Evolutionary conservation across 1,140 invertebrate genomes (phyloP).

Genomic region (Pristionchus pacificus): DNA sequence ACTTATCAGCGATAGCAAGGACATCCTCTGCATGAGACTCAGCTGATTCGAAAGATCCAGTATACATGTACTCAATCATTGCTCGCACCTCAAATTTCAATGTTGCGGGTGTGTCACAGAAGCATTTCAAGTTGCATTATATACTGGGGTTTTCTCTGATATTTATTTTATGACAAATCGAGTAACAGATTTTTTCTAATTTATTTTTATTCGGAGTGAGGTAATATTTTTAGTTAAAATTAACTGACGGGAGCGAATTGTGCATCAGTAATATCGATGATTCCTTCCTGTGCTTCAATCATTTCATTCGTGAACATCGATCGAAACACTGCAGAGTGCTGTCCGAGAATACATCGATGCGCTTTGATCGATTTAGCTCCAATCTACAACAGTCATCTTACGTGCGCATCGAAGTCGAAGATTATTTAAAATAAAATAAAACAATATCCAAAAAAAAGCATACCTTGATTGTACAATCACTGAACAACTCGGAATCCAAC

Average conservation of each 20-base stretch:
- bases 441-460: too few relatives aligned
- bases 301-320: conserved; percentile 53
- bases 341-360: conserved; percentile 51
- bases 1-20: conserved; percentile 51
- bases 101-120: too few relatives aligned
- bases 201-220: conserved; percentile 1
- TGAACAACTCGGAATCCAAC: conserved; percentile 45
- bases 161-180: too few relatives aligned
- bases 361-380: conserved; percentile 44
- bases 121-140: too few relatives aligned
- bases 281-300: conserved; percentile 49
- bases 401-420: not conserved
- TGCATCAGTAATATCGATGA: conserved; percentile 46
- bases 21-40: conserved; percentile 40
- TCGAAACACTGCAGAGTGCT: conserved; percentile 49
- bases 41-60: conserved; percentile 32
- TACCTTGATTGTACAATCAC: conserved; percentile 43
- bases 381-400: conserved; percentile 40
- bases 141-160: too few relatives aligned
- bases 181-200: too few relatives aligned
- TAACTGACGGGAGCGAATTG: conserved; percentile 41
- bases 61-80: conserved; percentile 52
- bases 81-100: conserved; percentile 41
- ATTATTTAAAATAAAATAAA: too few relatives aligned
- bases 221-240: not conserved